phyloP scores from a whole-genome alignment of 2,113 vertebrate species.

The Gadus chalcogrammus region DNA sequence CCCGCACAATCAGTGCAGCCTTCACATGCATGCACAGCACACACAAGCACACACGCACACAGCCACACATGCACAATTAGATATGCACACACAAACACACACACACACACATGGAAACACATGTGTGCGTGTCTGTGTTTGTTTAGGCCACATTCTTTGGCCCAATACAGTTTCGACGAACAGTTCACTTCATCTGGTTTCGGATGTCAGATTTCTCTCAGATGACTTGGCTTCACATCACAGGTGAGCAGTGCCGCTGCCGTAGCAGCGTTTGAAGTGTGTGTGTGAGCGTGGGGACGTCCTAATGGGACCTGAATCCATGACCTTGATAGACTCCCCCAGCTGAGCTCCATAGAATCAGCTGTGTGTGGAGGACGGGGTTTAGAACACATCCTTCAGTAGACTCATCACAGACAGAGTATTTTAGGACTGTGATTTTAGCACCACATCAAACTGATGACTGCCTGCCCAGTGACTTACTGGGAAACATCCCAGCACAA shows the following conservation, averaged over 20 bases:
- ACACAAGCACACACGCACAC: neutral
- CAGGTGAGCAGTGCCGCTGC: slow-evolving; percentile 20
- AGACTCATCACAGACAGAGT: neutral
- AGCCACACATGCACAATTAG: neutral
- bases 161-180: neutral
- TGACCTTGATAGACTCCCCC: slow-evolving; percentile 2
- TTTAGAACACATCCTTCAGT: too few species aligned
- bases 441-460: too few species aligned
- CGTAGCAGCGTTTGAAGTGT: slow-evolving; percentile 3
- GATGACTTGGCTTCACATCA: slow-evolving; percentile 25
- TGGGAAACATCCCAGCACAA: too few species aligned
- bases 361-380: neutral
- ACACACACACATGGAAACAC: neutral
- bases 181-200: slow-evolving; percentile 8
- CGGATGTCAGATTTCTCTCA: slow-evolving; percentile 19
- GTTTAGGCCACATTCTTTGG: neutral
- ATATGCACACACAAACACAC: neutral
- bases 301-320: slow-evolving; percentile 6
- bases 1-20: slow-evolving; percentile 38
- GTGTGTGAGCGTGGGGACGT: neutral
- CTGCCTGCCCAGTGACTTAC: too few species aligned
- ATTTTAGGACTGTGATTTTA: neutral
- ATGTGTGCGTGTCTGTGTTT: neutral
- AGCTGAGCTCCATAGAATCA: slow-evolving; percentile 1
- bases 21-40: neutral